These are phyloP conservation scores for Aplochiton taeniatus DNA, from an alignment of 2,797 vertebrate genomes.

Conservation along the genomic window DNA sequence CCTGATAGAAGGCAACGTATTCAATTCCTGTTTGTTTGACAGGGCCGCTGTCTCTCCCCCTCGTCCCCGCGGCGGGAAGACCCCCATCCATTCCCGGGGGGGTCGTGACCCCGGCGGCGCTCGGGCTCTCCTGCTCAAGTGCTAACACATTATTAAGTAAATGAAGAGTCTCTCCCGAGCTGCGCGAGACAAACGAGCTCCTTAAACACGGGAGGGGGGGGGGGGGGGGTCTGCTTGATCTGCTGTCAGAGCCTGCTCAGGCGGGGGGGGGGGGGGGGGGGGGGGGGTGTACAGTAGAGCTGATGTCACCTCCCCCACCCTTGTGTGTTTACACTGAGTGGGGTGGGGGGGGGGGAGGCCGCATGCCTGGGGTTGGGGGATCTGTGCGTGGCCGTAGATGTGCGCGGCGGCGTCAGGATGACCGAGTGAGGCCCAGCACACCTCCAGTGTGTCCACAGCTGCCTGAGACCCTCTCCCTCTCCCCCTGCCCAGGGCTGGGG, in stretches of 20 bases:
- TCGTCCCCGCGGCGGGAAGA: conserved; percentile 86
- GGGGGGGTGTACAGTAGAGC: conserved; percentile 41
- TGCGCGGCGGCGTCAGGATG: too few relatives aligned
- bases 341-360: too few relatives aligned
- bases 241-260: conserved; percentile 88
- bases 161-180: conserved; percentile 86
- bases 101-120: conserved; percentile 87
- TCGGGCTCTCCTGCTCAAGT: conserved; percentile 86
- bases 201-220: conserved; percentile 86
- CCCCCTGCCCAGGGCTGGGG: conserved; percentile 10
- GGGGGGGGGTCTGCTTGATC: conserved; percentile 86
- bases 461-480: conserved; percentile 57
- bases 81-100: conserved; percentile 89
- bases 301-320: too few relatives aligned
- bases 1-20: conserved; percentile 89
- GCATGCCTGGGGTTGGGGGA: too few relatives aligned
- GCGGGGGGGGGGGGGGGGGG: conserved; percentile 45
- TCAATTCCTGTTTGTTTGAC: conserved; percentile 98
- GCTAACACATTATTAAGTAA: conserved; percentile 93
- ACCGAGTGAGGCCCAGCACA: not conserved
- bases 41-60: conserved; percentile 90
- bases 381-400: too few relatives aligned
- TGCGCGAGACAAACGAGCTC: conserved; percentile 89
- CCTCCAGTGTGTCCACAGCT: not conserved
- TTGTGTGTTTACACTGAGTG: too few relatives aligned